phyloP scores from a whole-genome alignment of 2,797 vertebrate species.

The Eulemur albifrons region DNA sequence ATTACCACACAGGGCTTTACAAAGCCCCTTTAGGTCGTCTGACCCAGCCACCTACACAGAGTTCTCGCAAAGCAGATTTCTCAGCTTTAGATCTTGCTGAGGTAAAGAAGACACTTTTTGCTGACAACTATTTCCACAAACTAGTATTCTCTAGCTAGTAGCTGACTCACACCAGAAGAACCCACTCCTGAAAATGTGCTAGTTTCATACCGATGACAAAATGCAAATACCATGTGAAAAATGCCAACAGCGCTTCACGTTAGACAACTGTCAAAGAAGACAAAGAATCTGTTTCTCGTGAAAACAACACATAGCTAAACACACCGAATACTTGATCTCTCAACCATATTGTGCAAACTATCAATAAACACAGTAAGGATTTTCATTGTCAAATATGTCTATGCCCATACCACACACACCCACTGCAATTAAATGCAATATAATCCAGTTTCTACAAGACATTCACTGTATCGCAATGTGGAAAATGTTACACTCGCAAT shows the following conservation, averaged over 20 bases:
- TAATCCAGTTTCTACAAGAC: background rate
- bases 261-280: background rate
- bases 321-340: background rate
- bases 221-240: background rate
- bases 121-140: conserved; percentile 51
- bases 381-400: background rate
- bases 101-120: conserved; percentile 42
- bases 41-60: background rate
- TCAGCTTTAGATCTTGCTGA: background rate
- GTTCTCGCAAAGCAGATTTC: conserved; percentile 45
- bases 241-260: background rate
- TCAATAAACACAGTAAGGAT: background rate
- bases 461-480: background rate
- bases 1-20: conserved; percentile 54
- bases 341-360: background rate
- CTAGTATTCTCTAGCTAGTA: background rate
- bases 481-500: background rate
- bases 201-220: background rate
- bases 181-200: background rate
- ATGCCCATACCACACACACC: background rate
- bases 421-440: background rate
- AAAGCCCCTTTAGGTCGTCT: conserved; percentile 50
- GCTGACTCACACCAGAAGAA: background rate
- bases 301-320: background rate
- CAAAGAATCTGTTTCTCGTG: background rate